Evolutionary conservation across 2,888 invertebrate species (phyloP), one percentile per base, ranked within the genome.

Genomic region (Alsophila aescularia): DNA sequence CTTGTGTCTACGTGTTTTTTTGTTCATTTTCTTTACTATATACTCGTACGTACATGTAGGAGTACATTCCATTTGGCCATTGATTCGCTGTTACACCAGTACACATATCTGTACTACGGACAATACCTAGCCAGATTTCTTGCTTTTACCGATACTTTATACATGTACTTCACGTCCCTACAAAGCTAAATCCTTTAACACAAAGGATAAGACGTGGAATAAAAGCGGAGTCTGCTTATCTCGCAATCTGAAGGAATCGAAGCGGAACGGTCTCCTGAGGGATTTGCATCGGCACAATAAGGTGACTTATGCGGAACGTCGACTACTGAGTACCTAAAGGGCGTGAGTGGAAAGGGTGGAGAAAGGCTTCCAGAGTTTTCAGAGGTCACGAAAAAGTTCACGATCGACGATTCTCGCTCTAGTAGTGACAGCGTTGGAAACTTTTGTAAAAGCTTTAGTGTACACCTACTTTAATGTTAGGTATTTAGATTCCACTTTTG

Each of bases 261-360:
- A 18, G 24, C 34, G 48, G 32, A 43, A 37, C 41, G 40, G 37
- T 18, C 47, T 16, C 54, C 31, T 36, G 31, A 24, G 52, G 42
- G 62, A 66, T 67, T 67, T 66, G 60, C 64, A 58, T 40, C 37
- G 31, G 39, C 58, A 60, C 60, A 66, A 66, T 64, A 58, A 52
- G 42, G 59, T 62, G 52, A 64, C 60, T 62, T 63, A 67, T 62
- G 64, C 43, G 43, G 48, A 32, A 31, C 40, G 56, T 60, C 53
- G 39, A 40, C 35, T 31, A 31, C 34, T 32, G 42, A 42, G 31
- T 42, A 18, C 18, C 31, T 12, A 18, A 42, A 31, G 35, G 41
- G 50, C 10, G 12, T 16, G 31, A 56, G 50, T 37, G 9, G 29
- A 10, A 24, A 34, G 15, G 29, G 29, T 1, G 2, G 7, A 3